Conservation (phyloP, 2,797 vertebrate species). For the Lycodopsis pacificus region DNA sequence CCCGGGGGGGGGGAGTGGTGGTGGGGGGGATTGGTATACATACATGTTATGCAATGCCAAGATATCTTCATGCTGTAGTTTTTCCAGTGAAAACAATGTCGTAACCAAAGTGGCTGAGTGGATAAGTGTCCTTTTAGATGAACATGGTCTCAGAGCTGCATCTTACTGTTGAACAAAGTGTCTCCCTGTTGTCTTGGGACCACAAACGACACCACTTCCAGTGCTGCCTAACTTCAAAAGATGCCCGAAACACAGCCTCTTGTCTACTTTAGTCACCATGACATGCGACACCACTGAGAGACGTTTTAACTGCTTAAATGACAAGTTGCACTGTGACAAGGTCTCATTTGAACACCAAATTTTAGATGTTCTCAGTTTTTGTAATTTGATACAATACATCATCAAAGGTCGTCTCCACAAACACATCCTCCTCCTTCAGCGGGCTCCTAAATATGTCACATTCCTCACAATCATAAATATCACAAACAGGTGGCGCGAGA, state of each 20-base stretch:
- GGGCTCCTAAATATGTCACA: constrained; percentile 37
- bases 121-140: constrained; percentile 62
- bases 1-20: not conserved
- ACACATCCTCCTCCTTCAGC: constrained; percentile 16
- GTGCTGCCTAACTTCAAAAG: not conserved
- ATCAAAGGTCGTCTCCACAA: constrained; percentile 36
- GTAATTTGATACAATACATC: constrained; percentile 34
- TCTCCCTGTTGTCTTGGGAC: constrained; percentile 34
- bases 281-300: not conserved
- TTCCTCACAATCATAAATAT: constrained; percentile 65
- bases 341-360: constrained; percentile 19
- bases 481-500: constrained; percentile 40
- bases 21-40: constrained; percentile 35
- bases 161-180: constrained; percentile 39
- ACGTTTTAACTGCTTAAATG: not conserved
- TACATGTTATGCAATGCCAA: constrained; percentile 57
- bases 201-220: constrained; percentile 13
- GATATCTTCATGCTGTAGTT: constrained; percentile 36
- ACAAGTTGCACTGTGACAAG: not conserved
- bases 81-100: constrained; percentile 65
- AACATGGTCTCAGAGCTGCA: constrained; percentile 40
- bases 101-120: constrained; percentile 46
- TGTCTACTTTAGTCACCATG: constrained; percentile 1
- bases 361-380: constrained; percentile 21
- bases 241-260: constrained; percentile 27